A percentile compares a stretch with the other conserved stretches of the same genome.
Evolutionary conservation across 2,797 vertebrate genomes (phyloP).

Genomic region (Sebastes aleutianus): DNA sequence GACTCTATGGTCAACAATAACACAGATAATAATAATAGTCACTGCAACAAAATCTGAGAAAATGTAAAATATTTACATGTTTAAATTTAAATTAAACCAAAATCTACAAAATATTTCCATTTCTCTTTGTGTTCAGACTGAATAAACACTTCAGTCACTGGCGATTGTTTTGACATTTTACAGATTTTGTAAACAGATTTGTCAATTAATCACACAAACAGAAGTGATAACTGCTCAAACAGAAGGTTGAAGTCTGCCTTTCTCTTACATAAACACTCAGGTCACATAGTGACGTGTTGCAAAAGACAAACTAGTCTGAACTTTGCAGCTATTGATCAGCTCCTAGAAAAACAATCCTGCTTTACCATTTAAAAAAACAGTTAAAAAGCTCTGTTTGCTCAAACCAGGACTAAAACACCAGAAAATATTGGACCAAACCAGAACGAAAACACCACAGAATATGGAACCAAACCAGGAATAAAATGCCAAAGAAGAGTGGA

Average conservation of each 20-base stretch:
- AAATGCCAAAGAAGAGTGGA: background rate
- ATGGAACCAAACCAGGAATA: background rate
- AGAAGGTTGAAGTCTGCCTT: constrained; percentile 11
- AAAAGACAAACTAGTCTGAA: constrained; percentile 1
- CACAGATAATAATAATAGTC: background rate
- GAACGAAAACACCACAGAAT: background rate
- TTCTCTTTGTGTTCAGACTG: background rate
- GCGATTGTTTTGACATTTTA: background rate
- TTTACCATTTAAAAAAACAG: background rate
- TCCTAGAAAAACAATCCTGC: background rate
- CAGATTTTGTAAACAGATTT: background rate
- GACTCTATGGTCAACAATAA: background rate
- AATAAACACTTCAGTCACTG: background rate
- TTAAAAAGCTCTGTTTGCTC: background rate
- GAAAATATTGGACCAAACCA: no score
- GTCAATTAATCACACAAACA: background rate
- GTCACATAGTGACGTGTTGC: background rate
- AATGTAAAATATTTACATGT: background rate
- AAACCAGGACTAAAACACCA: background rate
- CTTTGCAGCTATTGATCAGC: background rate
- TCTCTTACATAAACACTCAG: background rate
- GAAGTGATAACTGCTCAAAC: background rate
- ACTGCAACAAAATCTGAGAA: background rate
- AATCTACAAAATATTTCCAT: background rate
- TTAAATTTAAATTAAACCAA: background rate